Percentiles rank a stretch among this genome's conserved stretches.
Evolutionary conservation across 2,113 vertebrate genomes (phyloP).

Genomic region (Narcine bancroftii): DNA sequence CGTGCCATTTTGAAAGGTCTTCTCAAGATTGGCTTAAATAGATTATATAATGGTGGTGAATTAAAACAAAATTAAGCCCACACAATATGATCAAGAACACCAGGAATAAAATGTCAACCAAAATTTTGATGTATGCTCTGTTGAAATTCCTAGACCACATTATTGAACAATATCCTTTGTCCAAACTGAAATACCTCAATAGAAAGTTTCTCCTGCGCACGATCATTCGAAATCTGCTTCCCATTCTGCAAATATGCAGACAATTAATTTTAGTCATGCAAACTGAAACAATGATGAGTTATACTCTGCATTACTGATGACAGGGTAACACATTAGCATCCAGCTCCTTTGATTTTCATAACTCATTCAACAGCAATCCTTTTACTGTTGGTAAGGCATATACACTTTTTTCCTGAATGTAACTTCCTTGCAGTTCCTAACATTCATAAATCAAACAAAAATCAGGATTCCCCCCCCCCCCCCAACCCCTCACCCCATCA

Average conservation of each 20-base stretch:
- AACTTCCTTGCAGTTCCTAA: not conserved
- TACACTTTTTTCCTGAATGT: not conserved
- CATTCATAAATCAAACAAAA: not conserved
- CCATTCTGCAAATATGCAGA: not conserved
- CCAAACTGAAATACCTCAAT: not conserved
- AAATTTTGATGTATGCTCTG: not conserved
- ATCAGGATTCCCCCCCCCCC: not conserved
- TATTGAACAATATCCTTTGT: not conserved
- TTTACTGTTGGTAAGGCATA: not conserved
- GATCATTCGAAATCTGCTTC: not conserved
- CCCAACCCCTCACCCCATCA: too few species aligned
- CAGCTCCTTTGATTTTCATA: not conserved
- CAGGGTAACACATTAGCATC: not conserved
- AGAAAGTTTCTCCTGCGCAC: not conserved
- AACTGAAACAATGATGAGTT: not conserved
- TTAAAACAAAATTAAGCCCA: too few species aligned
- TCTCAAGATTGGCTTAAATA: not conserved
- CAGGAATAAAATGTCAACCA: not conserved
- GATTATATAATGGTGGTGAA: not conserved
- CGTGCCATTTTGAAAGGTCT: not conserved
- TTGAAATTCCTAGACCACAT: not conserved
- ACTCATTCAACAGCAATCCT: not conserved
- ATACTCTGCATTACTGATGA: not conserved
- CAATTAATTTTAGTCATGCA: not conserved
- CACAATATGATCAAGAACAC: too few species aligned